phyloP scores from a whole-genome alignment of 1,140 invertebrate species.

The Sarcophaga peregrina region DNA sequence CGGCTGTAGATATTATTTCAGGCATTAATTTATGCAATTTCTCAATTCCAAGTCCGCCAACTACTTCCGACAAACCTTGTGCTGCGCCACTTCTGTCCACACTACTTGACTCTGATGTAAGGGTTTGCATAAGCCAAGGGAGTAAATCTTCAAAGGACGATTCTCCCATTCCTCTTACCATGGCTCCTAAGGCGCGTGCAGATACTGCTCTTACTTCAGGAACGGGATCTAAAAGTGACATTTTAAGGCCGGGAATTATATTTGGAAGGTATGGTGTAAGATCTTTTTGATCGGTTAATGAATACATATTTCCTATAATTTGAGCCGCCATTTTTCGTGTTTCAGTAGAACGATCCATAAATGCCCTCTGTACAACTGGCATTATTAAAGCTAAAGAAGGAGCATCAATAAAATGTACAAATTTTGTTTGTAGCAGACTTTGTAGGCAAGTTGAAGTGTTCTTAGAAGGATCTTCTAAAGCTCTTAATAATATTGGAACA shows the following conservation, averaged over 20 bases:
- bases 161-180: slow-evolving; percentile 97
- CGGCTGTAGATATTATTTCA: slow-evolving; percentile 96
- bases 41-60: slow-evolving; percentile 93
- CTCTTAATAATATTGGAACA: slow-evolving; percentile 90
- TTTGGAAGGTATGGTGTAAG: slow-evolving; percentile 95
- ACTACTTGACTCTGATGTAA: slow-evolving; percentile 95
- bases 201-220: slow-evolving; percentile 95
- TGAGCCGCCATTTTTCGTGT: slow-evolving; percentile 98
- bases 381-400: slow-evolving; percentile 98
- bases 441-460: slow-evolving; percentile 93
- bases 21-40: slow-evolving; percentile 98
- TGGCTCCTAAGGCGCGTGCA: slow-evolving; percentile 93
- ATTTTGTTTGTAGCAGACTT: slow-evolving; percentile 95
- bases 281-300: slow-evolving; percentile 98
- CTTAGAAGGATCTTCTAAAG: slow-evolving; percentile 95
- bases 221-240: slow-evolving; percentile 95
- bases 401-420: slow-evolving; percentile 99
- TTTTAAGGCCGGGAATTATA: slow-evolving; percentile 97
- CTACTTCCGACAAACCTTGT: slow-evolving; percentile 95
- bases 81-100: slow-evolving; percentile 98
- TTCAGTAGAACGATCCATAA: slow-evolving; percentile 96
- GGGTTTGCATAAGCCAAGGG: slow-evolving; percentile 98
- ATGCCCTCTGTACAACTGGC: slow-evolving; percentile 97
- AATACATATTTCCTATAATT: slow-evolving; percentile 99
- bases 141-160: slow-evolving; percentile 93